Evolutionary conservation across 2,113 vertebrate genomes (phyloP).

Genomic region (Embiotoca jacksoni): DNA sequence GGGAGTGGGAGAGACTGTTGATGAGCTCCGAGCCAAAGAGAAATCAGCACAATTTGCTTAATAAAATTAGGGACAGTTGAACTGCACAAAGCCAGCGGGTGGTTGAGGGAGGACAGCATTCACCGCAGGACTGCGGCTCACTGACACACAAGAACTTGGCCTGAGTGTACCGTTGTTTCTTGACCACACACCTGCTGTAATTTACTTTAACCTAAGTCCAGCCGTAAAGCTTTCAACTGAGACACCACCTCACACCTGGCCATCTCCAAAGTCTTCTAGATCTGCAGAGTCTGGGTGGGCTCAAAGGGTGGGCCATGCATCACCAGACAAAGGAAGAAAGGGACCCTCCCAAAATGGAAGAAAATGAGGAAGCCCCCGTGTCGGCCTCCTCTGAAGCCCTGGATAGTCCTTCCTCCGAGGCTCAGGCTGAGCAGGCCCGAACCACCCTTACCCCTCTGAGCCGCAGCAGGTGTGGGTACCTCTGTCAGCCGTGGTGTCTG

Average conservation of each 20-base stretch:
- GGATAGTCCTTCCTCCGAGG: conserved; percentile 53
- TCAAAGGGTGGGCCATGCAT: conserved; percentile 52
- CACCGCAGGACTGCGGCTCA: conserved; percentile 42
- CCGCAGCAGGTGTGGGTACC: conserved; percentile 22
- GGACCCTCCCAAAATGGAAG: conserved; percentile 59
- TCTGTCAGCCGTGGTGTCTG: conserved; percentile 74
- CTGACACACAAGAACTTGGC: conserved; percentile 22
- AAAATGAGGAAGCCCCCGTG: conserved; percentile 45
- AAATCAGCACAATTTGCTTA: conserved; percentile 85
- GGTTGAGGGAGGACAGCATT: conserved; percentile 60
- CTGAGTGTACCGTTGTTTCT: conserved; percentile 29
- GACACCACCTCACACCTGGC: conserved; percentile 25
- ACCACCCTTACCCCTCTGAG: conserved; percentile 55
- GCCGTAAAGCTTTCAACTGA: conserved; percentile 26
- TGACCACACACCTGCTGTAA: conserved; percentile 31
- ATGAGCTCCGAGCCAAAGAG: conserved; percentile 74
- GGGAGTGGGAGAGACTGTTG: conserved; percentile 62
- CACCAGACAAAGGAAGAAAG: conserved; percentile 60
- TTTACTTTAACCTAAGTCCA: not conserved
- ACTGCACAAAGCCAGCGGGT: conserved; percentile 70
- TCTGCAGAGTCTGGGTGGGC: conserved; percentile 27
- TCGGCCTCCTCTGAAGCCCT: conserved; percentile 57
- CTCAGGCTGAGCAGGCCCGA: conserved; percentile 50
- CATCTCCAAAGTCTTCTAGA: conserved; percentile 9
- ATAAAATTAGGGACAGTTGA: conserved; percentile 84